Conservation (phyloP, 30 jellyfish, hydroid and myxozoan species). For the Hydra vulgaris region DNA sequence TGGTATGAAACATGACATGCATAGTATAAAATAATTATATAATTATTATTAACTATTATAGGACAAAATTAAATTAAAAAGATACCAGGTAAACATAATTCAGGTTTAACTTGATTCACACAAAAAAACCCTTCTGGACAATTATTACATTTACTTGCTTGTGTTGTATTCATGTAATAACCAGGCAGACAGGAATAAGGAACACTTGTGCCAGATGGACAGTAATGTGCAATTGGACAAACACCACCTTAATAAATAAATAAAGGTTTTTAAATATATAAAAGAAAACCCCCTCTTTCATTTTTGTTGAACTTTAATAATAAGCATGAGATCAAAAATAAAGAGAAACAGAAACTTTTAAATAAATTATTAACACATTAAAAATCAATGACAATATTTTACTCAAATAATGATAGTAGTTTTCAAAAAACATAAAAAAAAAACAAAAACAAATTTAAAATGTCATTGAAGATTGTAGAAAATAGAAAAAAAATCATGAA, state of each 20-base stretch:
- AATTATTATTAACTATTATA: neutral
- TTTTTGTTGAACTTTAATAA: no score
- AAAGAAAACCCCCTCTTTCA: no score
- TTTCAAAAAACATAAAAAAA: no score
- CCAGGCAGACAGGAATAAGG: constrained; percentile 83
- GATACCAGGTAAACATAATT: constrained; percentile 53
- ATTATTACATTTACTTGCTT: constrained; percentile 48
- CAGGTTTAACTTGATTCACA: constrained; percentile 54
- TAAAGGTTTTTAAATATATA: constrained; percentile 48
- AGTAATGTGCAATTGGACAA: constrained; percentile 78
- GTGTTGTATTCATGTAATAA: constrained; percentile 66
- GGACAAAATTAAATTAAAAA: neutral
- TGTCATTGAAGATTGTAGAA: no score
- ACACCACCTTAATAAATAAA: constrained; percentile 63
- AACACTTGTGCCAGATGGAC: constrained; percentile 84
- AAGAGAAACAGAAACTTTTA: no score
- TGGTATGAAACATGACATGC: no score
- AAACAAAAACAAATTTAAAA: no score
- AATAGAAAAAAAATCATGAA: no score
- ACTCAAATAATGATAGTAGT: no score
- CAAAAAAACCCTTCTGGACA: constrained; percentile 79
- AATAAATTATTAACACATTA: no score
- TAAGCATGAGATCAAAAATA: no score
- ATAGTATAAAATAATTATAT: neutral
- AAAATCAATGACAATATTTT: no score